These are phyloP conservation scores for Calephelis perditalis DNA, from an alignment of 2,888 invertebrate genomes.

Conservation along the genomic window DNA sequence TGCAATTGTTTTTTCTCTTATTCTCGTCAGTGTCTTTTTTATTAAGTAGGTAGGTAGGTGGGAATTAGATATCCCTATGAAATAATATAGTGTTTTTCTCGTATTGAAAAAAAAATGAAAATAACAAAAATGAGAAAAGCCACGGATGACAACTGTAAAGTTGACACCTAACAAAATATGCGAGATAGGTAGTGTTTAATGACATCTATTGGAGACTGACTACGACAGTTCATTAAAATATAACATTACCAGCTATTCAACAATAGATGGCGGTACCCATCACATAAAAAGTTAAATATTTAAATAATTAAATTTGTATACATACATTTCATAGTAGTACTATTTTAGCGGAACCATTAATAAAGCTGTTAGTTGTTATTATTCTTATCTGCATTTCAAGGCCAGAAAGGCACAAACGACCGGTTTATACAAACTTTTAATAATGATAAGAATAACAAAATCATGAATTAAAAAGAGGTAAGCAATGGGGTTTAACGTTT, in stretches of 20 bases:
- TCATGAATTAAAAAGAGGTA: neutral
- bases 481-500: neutral
- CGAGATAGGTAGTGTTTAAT: neutral
- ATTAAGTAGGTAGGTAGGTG: too few species aligned
- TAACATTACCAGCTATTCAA: neutral
- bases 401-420: conserved; percentile 37
- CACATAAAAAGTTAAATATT: neutral
- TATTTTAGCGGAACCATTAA: neutral
- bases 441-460: neutral
- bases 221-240: neutral
- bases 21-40: too few species aligned
- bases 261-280: neutral
- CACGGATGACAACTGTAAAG: too few species aligned
- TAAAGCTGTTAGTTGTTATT: conserved; percentile 14
- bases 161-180: too few species aligned
- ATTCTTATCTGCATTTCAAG: conserved; percentile 36
- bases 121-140: too few species aligned
- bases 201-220: neutral
- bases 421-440: conserved; percentile 6
- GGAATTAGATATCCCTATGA: too few species aligned
- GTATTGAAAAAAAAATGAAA: too few species aligned
- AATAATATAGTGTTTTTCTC: too few species aligned
- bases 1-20: too few species aligned
- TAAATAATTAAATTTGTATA: too few species aligned
- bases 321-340: neutral